Evolutionary conservation across 2,113 vertebrate genomes (phyloP), one percentile per base, ranked within the genome.

Genomic region (Phaetusa simplex): DNA sequence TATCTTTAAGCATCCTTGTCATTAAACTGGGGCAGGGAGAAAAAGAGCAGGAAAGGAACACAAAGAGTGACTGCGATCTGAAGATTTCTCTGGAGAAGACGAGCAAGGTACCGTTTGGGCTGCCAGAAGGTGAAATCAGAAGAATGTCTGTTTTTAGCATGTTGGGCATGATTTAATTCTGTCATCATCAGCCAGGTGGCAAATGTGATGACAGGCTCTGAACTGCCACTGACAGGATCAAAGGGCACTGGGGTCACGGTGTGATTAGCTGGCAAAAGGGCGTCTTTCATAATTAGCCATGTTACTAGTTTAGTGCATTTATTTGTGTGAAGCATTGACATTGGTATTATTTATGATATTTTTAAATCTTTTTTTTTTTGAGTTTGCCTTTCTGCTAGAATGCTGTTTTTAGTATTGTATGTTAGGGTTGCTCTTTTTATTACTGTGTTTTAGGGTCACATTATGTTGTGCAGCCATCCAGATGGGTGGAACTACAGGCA

Each of bases 1-100:
- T 8, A 73, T 97, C 96, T 97, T 97, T 97, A 96, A 62, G 95
- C 47, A 91, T 96, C 71, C 93, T 98, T 98, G 98, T 98, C 98
- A 98, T 98, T 98, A 94, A 97, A 97, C 96, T 96, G 74, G 91
- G 95, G 79, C 95, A 90, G 97, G 94, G 94, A 96, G 94, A 93
- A 73, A 96, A 98, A 45, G 89, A 97, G 86, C 74, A 53, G 95
- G 96, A 96, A 98, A 98, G 92, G 96, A 97, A 88, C 97, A 97
- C 94, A 97, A 98, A 98, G 98, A 97, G 98, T 96, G 98, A 97
- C 94, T 98, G 97, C 71, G 96, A 97, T 96, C 90, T 76, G 90
- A 97, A 98, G 98, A 98, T 99, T 99, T 99, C 98, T 98, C 98
- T 80, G 80, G 98, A 98, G 98, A 98, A 97, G 97, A 74, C 73